Conservation (phyloP, 23 tunicate genomes). For the Trididemnum miniatum region DNA sequence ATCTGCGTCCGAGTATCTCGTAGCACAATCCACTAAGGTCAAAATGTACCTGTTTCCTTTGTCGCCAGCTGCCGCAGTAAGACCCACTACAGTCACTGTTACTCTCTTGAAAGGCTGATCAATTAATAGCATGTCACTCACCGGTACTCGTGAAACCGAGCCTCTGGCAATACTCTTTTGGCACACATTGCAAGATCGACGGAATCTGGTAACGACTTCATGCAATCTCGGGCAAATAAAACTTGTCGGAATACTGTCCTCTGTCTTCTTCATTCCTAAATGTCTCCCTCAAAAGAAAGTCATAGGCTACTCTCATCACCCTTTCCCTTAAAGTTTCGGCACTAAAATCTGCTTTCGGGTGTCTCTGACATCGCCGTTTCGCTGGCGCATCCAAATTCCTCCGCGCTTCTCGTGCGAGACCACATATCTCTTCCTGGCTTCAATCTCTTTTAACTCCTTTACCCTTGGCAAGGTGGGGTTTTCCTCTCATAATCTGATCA, state of each 20-base stretch:
- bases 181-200: constrained; percentile 36
- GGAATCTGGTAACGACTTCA: neutral
- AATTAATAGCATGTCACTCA: constrained; percentile 10
- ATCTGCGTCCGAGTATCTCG: constrained; percentile 38
- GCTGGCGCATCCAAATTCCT: neutral
- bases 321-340: neutral
- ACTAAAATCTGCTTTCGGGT: constrained; percentile 16
- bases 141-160: constrained; percentile 16
- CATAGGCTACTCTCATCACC: constrained; percentile 32
- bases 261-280: constrained; percentile 40
- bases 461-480: neutral
- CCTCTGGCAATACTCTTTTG: constrained; percentile 20
- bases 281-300: constrained; percentile 38
- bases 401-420: neutral
- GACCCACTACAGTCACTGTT: constrained; percentile 42
- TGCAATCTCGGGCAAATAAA: constrained; percentile 32
- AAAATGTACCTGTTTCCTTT: constrained; percentile 33
- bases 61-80: constrained; percentile 12
- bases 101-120: constrained; percentile 40
- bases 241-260: constrained; percentile 13
- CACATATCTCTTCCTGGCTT: neutral
- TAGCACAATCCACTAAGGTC: constrained; percentile 38
- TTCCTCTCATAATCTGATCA: neutral
- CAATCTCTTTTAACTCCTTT: neutral
- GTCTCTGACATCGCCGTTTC: neutral